Evolutionary conservation across 2,113 vertebrate genomes (phyloP).

Genomic region (Protomyctophum bolini): DNA sequence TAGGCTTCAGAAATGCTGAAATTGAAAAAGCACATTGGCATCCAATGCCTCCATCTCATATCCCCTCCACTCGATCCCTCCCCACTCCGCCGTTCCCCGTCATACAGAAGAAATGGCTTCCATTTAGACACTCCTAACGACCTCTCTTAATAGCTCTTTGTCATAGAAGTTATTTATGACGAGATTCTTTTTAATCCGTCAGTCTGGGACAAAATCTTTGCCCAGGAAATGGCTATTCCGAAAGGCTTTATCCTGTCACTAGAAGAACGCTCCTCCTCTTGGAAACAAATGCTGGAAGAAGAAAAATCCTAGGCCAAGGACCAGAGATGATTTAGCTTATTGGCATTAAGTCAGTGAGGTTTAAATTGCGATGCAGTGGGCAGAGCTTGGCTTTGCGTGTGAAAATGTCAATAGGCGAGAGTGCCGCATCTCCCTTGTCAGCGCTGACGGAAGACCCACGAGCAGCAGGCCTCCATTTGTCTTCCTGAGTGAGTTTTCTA

Average conservation of each 20-base stretch:
- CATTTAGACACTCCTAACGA: conserved; percentile 75
- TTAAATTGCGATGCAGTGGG: conserved; percentile 62
- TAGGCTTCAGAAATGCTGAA: conserved; percentile 65
- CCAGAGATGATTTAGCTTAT: conserved; percentile 61
- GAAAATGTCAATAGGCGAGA: conserved; percentile 72
- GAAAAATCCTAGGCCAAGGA: conserved; percentile 32
- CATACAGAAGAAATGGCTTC: conserved; percentile 69
- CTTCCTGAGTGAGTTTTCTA: conserved; percentile 80
- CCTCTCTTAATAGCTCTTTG: conserved; percentile 72
- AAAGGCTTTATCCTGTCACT: conserved; percentile 30
- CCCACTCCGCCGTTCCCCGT: conserved; percentile 41
- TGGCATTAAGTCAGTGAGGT: conserved; percentile 52
- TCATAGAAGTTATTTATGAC: conserved; percentile 77
- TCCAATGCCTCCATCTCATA: conserved; percentile 56
- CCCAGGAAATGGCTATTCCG: conserved; percentile 49
- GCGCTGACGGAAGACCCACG: conserved; percentile 65
- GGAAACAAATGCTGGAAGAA: not conserved
- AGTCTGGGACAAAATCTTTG: conserved; percentile 47
- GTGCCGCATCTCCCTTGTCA: conserved; percentile 67
- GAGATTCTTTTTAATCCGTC: conserved; percentile 74
- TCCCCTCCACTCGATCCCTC: conserved; percentile 46
- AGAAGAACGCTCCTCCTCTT: conserved; percentile 33
- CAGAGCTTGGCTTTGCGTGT: conserved; percentile 63
- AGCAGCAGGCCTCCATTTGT: conserved; percentile 67
- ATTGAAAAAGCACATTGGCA: conserved; percentile 66